Evolutionary conservation across 2,113 vertebrate species (phyloP).

Genomic region (Cervus canadensis): DNA sequence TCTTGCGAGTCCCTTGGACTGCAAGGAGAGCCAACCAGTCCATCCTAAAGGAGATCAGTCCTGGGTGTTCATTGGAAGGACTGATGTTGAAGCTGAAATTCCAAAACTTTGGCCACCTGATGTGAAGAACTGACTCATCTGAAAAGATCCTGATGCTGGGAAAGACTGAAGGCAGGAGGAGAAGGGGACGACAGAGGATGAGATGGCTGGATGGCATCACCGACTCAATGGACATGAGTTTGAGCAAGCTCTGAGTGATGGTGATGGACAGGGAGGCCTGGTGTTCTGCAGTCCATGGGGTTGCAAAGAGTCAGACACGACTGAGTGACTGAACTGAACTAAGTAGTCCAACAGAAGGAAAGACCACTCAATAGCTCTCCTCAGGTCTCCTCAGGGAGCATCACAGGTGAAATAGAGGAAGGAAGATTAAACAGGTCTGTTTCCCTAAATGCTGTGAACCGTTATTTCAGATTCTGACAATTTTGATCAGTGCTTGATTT

Average conservation of each 20-base stretch:
- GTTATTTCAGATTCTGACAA: neutral
- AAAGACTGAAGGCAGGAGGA: neutral
- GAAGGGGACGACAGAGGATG: neutral
- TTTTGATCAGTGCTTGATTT: neutral
- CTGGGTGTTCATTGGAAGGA: neutral
- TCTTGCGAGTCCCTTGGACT: neutral
- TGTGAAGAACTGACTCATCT: neutral
- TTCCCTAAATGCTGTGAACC: neutral
- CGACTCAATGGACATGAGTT: neutral
- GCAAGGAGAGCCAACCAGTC: neutral
- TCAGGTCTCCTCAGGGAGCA: neutral
- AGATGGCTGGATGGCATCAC: neutral
- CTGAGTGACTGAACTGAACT: neutral
- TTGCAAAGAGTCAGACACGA: fast-evolving
- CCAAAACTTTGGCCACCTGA: neutral
- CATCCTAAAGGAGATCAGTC: neutral
- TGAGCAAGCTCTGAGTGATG: neutral
- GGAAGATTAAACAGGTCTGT: neutral
- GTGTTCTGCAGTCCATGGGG: neutral
- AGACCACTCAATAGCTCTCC: neutral
- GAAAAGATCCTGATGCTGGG: neutral
- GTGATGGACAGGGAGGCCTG: neutral
- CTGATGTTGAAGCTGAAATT: neutral
- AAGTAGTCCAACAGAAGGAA: neutral
- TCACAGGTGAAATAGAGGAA: too few species aligned